phyloP scores from a whole-genome alignment of 2,888 invertebrate species.

The Apoda limacodes region DNA sequence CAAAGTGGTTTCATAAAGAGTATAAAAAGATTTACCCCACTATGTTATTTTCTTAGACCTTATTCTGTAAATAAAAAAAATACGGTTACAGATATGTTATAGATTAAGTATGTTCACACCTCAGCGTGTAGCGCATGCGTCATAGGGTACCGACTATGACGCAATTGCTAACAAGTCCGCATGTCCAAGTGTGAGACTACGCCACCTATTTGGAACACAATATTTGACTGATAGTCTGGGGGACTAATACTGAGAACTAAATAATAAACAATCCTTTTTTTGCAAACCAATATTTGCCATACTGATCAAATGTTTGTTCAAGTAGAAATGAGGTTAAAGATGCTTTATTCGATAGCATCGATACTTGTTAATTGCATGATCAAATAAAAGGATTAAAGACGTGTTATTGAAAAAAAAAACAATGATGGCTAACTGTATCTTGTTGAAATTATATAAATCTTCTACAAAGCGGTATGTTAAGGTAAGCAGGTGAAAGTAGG shows the following conservation, averaged over 20 bases:
- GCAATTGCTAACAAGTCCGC: too few relatives aligned
- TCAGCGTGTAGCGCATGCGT: constrained; percentile 21
- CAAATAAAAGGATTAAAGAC: too few relatives aligned
- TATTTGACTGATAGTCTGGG: constrained; percentile 7
- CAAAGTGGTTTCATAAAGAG: too few relatives aligned
- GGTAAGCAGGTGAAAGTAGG: too few relatives aligned
- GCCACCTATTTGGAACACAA: background rate
- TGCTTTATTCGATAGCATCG: too few relatives aligned
- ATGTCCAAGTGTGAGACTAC: background rate
- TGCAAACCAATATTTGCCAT: constrained; percentile 13
- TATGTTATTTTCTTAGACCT: too few relatives aligned
- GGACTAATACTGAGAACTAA: background rate
- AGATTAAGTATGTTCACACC: constrained; percentile 22
- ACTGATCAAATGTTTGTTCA: constrained; percentile 13
- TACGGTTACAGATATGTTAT: constrained; percentile 20
- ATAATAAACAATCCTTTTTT: background rate
- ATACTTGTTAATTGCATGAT: constrained; percentile 5
- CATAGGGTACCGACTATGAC: constrained; percentile 23
- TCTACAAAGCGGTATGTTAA: too few relatives aligned
- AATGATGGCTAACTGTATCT: too few relatives aligned
- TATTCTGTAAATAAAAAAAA: constrained; percentile 18
- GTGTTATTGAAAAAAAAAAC: too few relatives aligned
- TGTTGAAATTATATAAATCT: too few relatives aligned
- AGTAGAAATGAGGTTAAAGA: constrained; percentile 11
- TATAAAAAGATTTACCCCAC: too few relatives aligned